Evolutionary conservation across 2,113 vertebrate genomes (phyloP), one percentile per base, ranked within the genome.

Genomic region (Pangasianodon gigas): DNA sequence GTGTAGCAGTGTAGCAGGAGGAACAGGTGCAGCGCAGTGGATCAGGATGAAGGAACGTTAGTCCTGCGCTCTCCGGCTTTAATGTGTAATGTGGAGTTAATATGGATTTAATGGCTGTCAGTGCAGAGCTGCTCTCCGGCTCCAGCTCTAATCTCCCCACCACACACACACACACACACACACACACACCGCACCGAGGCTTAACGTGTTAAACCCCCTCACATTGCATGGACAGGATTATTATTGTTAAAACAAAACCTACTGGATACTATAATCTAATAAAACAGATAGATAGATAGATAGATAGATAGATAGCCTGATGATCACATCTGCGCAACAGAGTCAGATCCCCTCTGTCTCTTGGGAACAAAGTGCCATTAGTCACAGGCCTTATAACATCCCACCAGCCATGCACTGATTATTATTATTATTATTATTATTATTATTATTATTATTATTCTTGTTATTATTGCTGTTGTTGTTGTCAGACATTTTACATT

Each of bases 71-170:
- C 86, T 92, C 86, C 1, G 90, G 69, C 90, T 91, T 91, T 95
- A 93, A 95, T 95, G 95, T 95, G 94, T 95, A 96, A 96, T 95
- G 93, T 93, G 94, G 94, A 95, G 95, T 96, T 95, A 96, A 96
- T 96, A 94, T 95, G 93, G 95, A 92, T 96, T 95, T 95, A 95
- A 96, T 95, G 94, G 93, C 94, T 94, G 94, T 96, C 92, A 93
- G 80, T 88, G 91, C 91, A 88, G 85, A 90, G 89, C 88, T 89
- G 93, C 93, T 93, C 90, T 91, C 87, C 89, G 92, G 92, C 44
- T 91, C 91, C 92, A 62, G 87, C 88, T 75, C 93, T 95, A 95
- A 96, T 95, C 95, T 94, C 88, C 85, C 94, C 93, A 91, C 46
- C 93, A 93, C 94, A 93, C 95, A 54, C 79, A n/a, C 79, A 54